These are phyloP conservation scores for Sinocyclocheilus anshuiensis DNA, from an alignment of 2,113 vertebrate genomes.

Conservation along the genomic window DNA sequence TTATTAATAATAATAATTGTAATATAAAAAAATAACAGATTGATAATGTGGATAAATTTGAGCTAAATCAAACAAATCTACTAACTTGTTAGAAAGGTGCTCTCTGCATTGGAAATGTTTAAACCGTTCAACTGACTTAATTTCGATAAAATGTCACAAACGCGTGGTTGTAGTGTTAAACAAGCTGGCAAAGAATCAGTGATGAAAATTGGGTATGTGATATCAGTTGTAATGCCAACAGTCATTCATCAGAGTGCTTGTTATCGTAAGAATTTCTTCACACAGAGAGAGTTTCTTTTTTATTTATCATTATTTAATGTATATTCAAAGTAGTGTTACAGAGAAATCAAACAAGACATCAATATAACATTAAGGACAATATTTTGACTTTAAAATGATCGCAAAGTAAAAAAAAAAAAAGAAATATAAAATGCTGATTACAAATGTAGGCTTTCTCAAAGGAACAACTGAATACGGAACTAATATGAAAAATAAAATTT, in stretches of 20 bases:
- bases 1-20: too few relatives aligned
- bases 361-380: not conserved
- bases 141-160: slow-evolving; percentile 25
- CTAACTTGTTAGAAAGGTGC: not conserved
- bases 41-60: not conserved
- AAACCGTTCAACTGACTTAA: not conserved
- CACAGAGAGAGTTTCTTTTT: not conserved
- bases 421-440: not conserved
- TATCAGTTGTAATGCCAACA: slow-evolving; percentile 55
- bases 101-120: not conserved
- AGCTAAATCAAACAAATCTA: not conserved
- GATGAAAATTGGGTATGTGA: slow-evolving; percentile 41
- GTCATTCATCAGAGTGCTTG: slow-evolving; percentile 52
- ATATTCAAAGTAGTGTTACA: slow-evolving; percentile 19
- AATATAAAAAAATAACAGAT: not conserved
- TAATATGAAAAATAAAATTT: not conserved
- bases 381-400: not conserved
- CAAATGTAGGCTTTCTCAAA: not conserved
- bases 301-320: slow-evolving; percentile 32
- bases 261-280: slow-evolving; percentile 46
- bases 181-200: slow-evolving; percentile 36
- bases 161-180: slow-evolving; percentile 37
- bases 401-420: not conserved
- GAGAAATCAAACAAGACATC: not conserved
- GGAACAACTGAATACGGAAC: not conserved